phyloP scores from a whole-genome alignment of 1,140 invertebrate genomes.

The Plectrocnemia conspersa region DNA sequence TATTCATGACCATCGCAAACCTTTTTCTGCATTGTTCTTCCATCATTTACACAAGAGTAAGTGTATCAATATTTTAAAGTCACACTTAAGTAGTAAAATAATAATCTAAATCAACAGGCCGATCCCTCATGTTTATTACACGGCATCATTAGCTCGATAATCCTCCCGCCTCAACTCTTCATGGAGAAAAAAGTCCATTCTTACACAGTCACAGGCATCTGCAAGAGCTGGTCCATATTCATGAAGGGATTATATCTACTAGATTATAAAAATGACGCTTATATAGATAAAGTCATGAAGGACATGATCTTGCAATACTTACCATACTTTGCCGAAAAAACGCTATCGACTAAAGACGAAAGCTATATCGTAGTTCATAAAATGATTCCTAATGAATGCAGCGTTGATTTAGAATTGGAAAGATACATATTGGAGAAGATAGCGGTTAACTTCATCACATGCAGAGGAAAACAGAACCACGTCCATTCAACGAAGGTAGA shows the following conservation, averaged over 20 bases:
- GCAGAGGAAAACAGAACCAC: conserved; percentile 31
- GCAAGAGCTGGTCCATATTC: conserved; percentile 33
- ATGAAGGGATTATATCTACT: conserved; percentile 30
- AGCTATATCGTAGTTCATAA: conserved; percentile 20
- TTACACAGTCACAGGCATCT: conserved; percentile 21
- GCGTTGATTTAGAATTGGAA: conserved; percentile 27
- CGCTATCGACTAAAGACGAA: conserved; percentile 23
- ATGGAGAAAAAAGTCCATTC: conserved; percentile 34
- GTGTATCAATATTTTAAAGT: conserved; percentile 13
- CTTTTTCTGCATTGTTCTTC: conserved; percentile 33
- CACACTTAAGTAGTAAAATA: too few relatives aligned
- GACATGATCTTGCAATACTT: conserved; percentile 33
- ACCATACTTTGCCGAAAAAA: conserved; percentile 31
- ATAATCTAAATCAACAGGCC: too few relatives aligned
- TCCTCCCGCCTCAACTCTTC: conserved; percentile 33
- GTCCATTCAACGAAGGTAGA: conserved; percentile 32
- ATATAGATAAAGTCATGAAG: conserved; percentile 31
- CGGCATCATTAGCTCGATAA: conserved; percentile 22
- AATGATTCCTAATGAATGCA: conserved; percentile 26
- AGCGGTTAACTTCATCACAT: conserved; percentile 27
- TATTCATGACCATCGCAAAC: conserved; percentile 25
- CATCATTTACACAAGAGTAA: conserved; percentile 34
- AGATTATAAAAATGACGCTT: conserved; percentile 32
- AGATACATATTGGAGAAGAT: conserved; percentile 34
- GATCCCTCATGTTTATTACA: conserved; percentile 32